Evolutionary conservation across 2,797 vertebrate genomes (phyloP), one percentile per base, ranked within the genome.

Genomic region (Phrynocephalus guinanensis): DNA sequence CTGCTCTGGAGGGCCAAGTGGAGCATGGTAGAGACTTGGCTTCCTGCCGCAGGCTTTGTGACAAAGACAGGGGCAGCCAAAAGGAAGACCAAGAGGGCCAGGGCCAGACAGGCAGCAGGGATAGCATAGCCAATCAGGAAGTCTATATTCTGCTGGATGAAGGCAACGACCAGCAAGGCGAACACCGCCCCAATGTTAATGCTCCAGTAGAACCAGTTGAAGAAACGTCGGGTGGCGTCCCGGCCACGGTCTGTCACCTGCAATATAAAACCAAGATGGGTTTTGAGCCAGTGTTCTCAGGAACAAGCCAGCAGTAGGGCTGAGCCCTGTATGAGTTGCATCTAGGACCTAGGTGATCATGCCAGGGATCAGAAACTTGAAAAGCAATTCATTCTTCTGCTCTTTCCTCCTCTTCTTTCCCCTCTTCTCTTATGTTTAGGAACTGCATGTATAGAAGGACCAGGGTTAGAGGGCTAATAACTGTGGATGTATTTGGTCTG

Each of bases 201-300:
- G 86, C 95, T 96, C 96, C 96, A 96, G 3, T 96, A 96, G 82
- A 96, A 95, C 95, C 95, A 95, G 93, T 96, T 96, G 93, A 96
- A 96, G 92, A 96, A 96, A 87, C 88, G 90, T 1, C 87, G 91
- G 0, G 72, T 93, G 82, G 95, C 86, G 0, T 93, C 84, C 2
- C 79, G 91, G 0, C 93, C 95, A 0, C 71, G 87, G 7, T 90
- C 90, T 77, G 76, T 93, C 89, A 95, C 95, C 96, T 96, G 48
- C 30, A 56, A 44, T 33, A 5, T 3, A 26, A 73, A 83, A 3
- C 18, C 9, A 63, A 2, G 16, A 52, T 20, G 5, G 50, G 22
- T 68, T 24, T 26, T 73, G 30, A 80, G 15, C 22, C 6, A 38
- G 20, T 13, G 6, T 38, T 44, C 20, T 67, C 15, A 2, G 38